Evolutionary conservation across 2,113 vertebrate genomes (phyloP).

Genomic region (Rissa tridactyla): DNA sequence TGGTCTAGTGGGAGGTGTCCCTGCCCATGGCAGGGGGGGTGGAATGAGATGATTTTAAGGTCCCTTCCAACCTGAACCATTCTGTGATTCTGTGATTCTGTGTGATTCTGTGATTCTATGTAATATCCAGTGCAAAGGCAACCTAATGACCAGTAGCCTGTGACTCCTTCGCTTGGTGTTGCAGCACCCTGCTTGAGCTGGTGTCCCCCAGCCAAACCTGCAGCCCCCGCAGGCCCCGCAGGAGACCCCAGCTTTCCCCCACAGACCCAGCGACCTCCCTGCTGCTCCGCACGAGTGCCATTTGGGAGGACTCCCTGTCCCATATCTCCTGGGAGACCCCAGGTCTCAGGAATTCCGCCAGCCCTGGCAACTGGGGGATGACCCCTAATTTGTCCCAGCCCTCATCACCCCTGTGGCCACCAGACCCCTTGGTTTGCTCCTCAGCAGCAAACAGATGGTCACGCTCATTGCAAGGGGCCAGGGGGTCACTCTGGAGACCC

Average conservation of each 20-base stretch:
- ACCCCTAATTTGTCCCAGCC: neutral
- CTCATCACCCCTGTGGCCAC: neutral
- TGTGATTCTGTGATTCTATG: too few relatives aligned
- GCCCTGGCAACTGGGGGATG: neutral
- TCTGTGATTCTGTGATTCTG: too few relatives aligned
- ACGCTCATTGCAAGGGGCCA: neutral
- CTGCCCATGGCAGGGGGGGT: too few relatives aligned
- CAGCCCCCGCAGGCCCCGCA: accelerated
- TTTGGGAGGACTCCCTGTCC: neutral
- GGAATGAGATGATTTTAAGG: too few relatives aligned
- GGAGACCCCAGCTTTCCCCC: neutral
- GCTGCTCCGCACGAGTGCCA: accelerated
- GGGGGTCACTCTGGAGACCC: neutral
- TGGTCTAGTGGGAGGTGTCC: too few relatives aligned
- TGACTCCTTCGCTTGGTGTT: accelerated
- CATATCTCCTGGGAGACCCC: neutral
- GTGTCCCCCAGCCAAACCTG: neutral
- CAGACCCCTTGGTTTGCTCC: neutral
- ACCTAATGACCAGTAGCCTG: neutral
- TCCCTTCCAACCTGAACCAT: too few relatives aligned
- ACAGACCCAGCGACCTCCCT: neutral
- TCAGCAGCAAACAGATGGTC: neutral
- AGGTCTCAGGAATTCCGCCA: neutral
- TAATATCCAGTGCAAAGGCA: neutral
- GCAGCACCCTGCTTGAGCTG: neutral